Evolutionary conservation across 2,113 vertebrate species (phyloP).

Genomic region (Chelonoidis abingdonii): DNA sequence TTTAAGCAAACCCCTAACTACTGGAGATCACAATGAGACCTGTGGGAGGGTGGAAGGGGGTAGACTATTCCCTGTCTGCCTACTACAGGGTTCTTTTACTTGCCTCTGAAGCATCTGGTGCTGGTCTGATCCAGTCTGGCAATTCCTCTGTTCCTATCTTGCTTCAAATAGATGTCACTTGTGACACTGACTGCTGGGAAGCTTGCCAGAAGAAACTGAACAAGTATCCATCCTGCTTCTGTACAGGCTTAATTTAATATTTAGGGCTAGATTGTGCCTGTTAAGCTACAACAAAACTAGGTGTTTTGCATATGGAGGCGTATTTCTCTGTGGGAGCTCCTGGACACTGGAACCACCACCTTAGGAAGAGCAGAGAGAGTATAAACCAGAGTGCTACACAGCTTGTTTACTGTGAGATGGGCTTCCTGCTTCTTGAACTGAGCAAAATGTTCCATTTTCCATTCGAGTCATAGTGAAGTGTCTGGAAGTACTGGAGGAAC

Average conservation of each 20-base stretch:
- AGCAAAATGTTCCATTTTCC: background rate
- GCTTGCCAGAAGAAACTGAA: background rate
- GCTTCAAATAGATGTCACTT: background rate
- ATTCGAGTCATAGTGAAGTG: background rate
- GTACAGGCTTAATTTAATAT: background rate
- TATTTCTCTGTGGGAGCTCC: background rate
- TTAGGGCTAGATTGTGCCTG: background rate
- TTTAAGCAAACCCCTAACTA: background rate
- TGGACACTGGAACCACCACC: background rate
- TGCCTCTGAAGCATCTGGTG: background rate
- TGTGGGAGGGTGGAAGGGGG: background rate
- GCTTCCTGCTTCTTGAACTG: background rate
- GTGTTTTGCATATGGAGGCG: background rate
- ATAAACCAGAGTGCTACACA: background rate
- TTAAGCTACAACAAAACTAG: background rate
- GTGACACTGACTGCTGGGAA: background rate
- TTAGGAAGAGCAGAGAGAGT: background rate
- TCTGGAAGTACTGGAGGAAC: background rate
- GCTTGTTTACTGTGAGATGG: fast-evolving
- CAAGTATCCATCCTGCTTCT: background rate
- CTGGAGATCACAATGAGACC: background rate
- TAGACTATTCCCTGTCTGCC: background rate
- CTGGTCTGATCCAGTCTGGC: background rate
- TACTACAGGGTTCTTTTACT: background rate
- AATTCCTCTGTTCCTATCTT: background rate